Base-by-base conservation (phyloP, 1,140 invertebrate species). In the Helicoverpa zea region DNA sequence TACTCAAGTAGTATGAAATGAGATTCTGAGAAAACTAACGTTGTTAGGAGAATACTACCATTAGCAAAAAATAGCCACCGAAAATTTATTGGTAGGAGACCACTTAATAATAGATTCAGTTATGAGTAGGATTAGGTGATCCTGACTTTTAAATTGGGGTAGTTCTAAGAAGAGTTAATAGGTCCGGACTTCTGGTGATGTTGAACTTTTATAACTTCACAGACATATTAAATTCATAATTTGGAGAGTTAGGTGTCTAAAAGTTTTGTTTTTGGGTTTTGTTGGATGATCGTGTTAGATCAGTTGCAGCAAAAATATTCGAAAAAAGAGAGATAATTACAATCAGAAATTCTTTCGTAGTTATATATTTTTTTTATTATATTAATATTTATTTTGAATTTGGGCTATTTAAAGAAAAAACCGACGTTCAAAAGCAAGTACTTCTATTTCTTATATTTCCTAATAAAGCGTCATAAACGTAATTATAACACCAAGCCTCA, bases 21-120 rank as follows among this genome's bases (percentile, higher is more conserved):
- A 43, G 35, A 43, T 43, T 43, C 35, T 9, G 35, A 43, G 35
- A 43, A 43, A 43, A 43, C 35, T 43, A 43, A 0, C 9, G 35
- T 1, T 43, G 35, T 43, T 43, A 43, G 35, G 35, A 43, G 35
- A 7, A 43, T 35, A 35, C 3, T 35, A 35, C 35, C 3, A 3
- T 35, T n/a, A 56, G 54, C n/a, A 56, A 16, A 56, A 16, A 13
- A 54, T 14, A 18, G n/a, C 47, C 18, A 30, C 14, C 13, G 16
- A 4, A 14, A 56, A n/a, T 56, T 56, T 56, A 56, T 56, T 70
- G 35, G 35, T 43, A 13, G n/a, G 12, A 14, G 30, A 29, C 23
- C 23, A 75, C 61, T 54, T 61, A 68, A 70, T 82, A 82, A 79
- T 79, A 56, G 72, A 79, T 70, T 74, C 64, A 63, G 61, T 58